Base-by-base conservation (phyloP, 2,888 invertebrate species). In the Apodemia zela region DNA sequence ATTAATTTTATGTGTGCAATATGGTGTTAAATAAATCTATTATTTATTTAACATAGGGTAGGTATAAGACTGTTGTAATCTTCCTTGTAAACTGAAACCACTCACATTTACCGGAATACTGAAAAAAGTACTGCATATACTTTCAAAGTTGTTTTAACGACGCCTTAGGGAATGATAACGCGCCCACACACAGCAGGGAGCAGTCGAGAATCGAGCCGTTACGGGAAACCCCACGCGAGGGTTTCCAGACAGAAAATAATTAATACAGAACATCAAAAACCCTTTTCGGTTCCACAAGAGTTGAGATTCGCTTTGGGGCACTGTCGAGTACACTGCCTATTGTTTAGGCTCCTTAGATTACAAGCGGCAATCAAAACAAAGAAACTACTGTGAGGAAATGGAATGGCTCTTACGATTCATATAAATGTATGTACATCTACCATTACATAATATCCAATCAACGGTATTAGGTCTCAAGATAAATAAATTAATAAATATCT, bases 221-320 rank as follows among this genome's bases (percentile, higher is more conserved):
- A 21, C 18, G 59, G 59, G 59, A 59, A 18, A 35, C 59, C 59
- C 59, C 35, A 33, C 1, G 42, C 42, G 35, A 18, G 42, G 42
- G 42, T 42, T 15, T 59, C 6, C 59, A 59, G 59, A 38, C 59
- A 33, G 59, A 59, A 54, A 59, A 59, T 59, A 59, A 59, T 59
- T 59, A 57, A 59, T 59, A 59, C 42, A 38, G 59, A 42, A 42
- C 59, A 59, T 59, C 59, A 35, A 42, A 59, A 59, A 42, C 59
- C 13, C 59, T 59, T 59, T 42, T 38, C 59, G 38, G 59, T 54
- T 13, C 11, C 54, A 25, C 54, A 25, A 15, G 54, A 54, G 54
- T 42, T 10, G 42, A 42, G 45, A 13, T 29, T 25, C 25, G 54
- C 54, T 54, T 54, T 29, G 54, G 54, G 54, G 54, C 25, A 54